Evolutionary conservation across 2,888 invertebrate genomes (phyloP).

Genomic region (Scaptomyza parva): DNA sequence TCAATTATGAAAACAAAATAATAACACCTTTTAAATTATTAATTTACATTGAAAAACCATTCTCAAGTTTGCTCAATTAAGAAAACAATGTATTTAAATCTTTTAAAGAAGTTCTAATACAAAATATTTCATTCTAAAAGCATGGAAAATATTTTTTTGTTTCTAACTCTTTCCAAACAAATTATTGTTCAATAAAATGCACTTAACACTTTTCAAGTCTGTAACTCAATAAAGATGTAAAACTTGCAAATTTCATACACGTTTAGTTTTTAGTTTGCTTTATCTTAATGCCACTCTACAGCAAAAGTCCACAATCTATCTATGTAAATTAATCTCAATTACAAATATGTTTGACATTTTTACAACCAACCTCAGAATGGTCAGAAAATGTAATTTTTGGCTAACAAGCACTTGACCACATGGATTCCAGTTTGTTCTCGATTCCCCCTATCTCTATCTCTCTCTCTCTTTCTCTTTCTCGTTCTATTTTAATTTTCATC

Average conservation of each 20-base stretch:
- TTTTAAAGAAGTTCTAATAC: no score
- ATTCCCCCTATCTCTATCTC: neutral
- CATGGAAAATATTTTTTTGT: neutral
- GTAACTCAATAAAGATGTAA: neutral
- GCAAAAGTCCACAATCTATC: neutral
- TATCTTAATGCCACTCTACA: neutral
- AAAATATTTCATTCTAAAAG: no score
- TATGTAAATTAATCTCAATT: slow-evolving; percentile 2
- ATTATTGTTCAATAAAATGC: neutral
- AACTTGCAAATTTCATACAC: neutral
- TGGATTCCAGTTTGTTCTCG: slow-evolving; percentile 21
- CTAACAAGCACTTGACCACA: slow-evolving; percentile 4
- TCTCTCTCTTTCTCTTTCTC: neutral
- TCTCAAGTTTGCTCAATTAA: no score
- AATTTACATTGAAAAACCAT: no score
- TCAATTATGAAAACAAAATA: no score
- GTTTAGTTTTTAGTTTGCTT: neutral
- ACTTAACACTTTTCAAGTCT: neutral
- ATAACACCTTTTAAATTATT: no score
- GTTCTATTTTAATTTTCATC: slow-evolving; percentile 27
- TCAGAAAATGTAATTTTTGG: neutral
- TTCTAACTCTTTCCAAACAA: neutral
- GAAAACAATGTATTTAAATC: no score
- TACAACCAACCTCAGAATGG: neutral
- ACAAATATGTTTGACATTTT: neutral